Percentiles rank a stretch among this genome's conserved stretches.
phyloP scores from a whole-genome alignment of 2,113 vertebrate genomes.

The Rutilus rutilus region DNA sequence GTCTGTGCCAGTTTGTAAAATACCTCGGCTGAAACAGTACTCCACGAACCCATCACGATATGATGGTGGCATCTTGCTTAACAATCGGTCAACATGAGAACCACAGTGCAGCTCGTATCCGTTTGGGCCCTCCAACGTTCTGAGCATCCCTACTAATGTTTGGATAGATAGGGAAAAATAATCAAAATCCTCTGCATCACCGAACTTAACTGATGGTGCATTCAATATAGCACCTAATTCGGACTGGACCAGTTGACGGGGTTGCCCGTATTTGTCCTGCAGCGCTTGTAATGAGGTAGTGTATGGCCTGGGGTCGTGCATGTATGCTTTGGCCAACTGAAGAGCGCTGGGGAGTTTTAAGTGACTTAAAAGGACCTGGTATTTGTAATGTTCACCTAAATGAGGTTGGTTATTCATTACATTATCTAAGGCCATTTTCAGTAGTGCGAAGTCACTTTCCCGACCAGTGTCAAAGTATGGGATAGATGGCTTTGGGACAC shows the following conservation, averaged over 20 bases:
- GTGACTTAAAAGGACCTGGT: background rate
- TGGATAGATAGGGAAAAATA: background rate
- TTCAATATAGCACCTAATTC: background rate
- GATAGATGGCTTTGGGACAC: background rate
- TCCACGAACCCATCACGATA: constrained; percentile 24
- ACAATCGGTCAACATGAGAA: constrained; percentile 29
- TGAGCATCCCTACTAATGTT: constrained; percentile 35
- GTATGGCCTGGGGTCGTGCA: constrained; percentile 16
- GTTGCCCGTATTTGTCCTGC: constrained; percentile 7
- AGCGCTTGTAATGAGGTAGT: background rate
- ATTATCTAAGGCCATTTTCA: background rate
- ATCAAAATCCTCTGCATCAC: background rate
- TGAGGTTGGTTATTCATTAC: background rate
- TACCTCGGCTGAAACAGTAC: constrained; percentile 21
- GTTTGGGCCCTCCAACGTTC: background rate
- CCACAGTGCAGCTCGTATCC: constrained; percentile 24
- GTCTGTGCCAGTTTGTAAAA: constrained; percentile 12
- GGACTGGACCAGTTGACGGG: background rate
- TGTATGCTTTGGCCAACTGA: background rate
- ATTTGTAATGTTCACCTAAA: background rate
- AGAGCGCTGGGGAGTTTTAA: background rate
- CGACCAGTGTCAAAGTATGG: background rate
- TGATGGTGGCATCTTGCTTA: constrained; percentile 36
- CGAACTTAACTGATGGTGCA: background rate
- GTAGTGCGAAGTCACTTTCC: background rate